phyloP scores from a whole-genome alignment of 2,797 vertebrate genomes.

The Anguilla pacifica region DNA sequence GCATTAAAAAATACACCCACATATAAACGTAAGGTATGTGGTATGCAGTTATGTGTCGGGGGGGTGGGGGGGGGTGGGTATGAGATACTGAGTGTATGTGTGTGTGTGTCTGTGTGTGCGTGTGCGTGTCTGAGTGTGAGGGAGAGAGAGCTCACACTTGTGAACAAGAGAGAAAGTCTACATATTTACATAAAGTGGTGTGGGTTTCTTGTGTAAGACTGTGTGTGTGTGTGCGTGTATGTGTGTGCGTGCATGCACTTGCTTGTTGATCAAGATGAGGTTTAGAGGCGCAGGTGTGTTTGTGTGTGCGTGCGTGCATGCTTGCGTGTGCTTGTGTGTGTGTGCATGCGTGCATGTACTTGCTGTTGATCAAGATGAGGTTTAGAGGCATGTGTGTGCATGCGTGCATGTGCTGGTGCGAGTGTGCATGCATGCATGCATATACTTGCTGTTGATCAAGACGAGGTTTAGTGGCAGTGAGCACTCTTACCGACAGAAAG shows the following conservation, averaged over 20 bases:
- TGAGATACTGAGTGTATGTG: not conserved
- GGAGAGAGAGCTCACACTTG: not conserved
- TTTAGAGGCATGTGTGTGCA: slow-evolving; percentile 28
- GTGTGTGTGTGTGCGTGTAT: slow-evolving; percentile 25
- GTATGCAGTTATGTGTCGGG: slow-evolving; percentile 30
- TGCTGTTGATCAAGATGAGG: not conserved
- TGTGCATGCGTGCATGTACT: slow-evolving; percentile 15
- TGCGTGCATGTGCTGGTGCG: not conserved
- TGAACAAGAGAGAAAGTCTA: not conserved
- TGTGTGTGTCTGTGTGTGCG: not conserved
- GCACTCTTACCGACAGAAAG: slow-evolving; percentile 6
- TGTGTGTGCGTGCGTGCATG: slow-evolving; percentile 28
- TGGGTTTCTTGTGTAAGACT: not conserved
- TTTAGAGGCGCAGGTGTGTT: not conserved
- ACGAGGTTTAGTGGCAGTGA: not conserved
- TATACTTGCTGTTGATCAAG: not conserved
- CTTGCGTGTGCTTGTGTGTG: slow-evolving; percentile 33
- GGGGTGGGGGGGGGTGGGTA: not conserved
- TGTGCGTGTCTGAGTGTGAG: not conserved
- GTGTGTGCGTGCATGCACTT: slow-evolving; percentile 18
- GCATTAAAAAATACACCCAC: slow-evolving; percentile 25
- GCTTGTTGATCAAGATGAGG: not conserved
- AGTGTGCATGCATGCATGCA: too few relatives aligned
- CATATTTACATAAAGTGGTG: not conserved
- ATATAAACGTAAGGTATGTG: slow-evolving; percentile 32